Evolutionary conservation across 2,113 vertebrate species (phyloP), one percentile per base, ranked within the genome.

Genomic region (Serinus canaria): DNA sequence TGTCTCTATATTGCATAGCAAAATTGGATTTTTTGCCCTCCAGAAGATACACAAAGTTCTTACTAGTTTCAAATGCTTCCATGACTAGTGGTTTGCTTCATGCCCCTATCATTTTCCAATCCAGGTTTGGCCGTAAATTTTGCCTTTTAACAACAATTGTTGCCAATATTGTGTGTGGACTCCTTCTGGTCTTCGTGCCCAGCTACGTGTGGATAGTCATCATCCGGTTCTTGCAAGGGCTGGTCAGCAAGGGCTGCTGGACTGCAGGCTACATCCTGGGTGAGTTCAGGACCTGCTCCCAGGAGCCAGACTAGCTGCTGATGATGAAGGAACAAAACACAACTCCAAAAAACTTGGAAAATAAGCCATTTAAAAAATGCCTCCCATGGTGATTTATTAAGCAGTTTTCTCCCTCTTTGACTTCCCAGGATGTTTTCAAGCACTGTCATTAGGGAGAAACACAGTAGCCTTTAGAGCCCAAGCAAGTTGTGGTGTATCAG

Each of bases 241-340:
- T 98, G 90, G 97, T 98, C 95, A 98, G 98, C 97, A 98, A 98
- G 91, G 98, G 98, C 10, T 93, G 95, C 93, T 98, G 98, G 98
- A 39, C 96, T 1, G 97, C 97, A 13, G 95, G 96, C 94, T 98
- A 98, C 79, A 98, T 98, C 93, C 90, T 98, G 79, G 97, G 98
- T 98, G 97, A 98, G 98, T 95, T 47, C 44, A 35, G 66, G 22
- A 55, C 33, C 64, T 87, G 53, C 78, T 64, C 17, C 50, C 28
- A 25, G 28, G 24, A 80, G 27, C 17, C 30, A 31, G 43, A 11
- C 35, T 70, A 59, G 22, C 43, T 83, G 37, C 12, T 62, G 41
- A 58, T 64, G 37, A 35, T n/a, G 28, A 78, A 69, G 31, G 16
- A 15, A 6, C 20, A 35, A 49, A 73, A 12, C 33, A 43, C 14